phyloP scores from a whole-genome alignment of 2,113 vertebrate species.

The Amphiprion percula region DNA sequence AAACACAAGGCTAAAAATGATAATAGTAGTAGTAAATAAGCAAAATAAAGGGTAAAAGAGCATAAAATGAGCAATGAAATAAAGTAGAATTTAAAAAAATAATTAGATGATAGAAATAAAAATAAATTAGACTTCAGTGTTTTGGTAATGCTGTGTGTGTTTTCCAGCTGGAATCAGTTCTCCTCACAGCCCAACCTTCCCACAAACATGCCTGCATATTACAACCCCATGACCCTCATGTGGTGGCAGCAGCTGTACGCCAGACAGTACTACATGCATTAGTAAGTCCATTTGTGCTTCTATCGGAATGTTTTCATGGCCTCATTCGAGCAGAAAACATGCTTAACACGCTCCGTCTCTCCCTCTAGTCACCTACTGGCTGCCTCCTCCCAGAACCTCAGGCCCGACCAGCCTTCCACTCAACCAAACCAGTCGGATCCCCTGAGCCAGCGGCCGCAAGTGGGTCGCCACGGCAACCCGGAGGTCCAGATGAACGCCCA shows the following conservation, averaged over 20 bases:
- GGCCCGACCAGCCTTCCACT: conserved; percentile 60
- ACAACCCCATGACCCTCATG: conserved; percentile 90
- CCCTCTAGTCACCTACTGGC: conserved; percentile 88
- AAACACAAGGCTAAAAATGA: too few relatives aligned
- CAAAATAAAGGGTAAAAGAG: too few relatives aligned
- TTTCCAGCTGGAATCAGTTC: conserved; percentile 81
- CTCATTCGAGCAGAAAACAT: not conserved
- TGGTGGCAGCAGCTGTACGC: conserved; percentile 98
- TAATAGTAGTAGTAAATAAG: too few relatives aligned
- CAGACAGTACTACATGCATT: conserved; percentile 94
- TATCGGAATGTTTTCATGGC: not conserved
- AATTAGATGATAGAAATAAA: too few relatives aligned
- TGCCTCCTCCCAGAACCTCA: conserved; percentile 86
- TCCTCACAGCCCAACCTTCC: conserved; percentile 77
- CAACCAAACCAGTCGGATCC: conserved; percentile 62
- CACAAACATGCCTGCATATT: conserved; percentile 84
- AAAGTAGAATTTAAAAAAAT: too few relatives aligned
- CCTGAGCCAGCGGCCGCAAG: conserved; percentile 84
- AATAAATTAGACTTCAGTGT: not conserved
- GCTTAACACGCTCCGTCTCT: not conserved
- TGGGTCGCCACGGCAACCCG: conserved; percentile 85
- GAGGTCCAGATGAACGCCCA: conserved; percentile 89
- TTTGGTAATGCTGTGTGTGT: not conserved
- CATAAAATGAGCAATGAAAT: too few relatives aligned
- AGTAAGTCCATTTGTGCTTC: conserved; percentile 85